Base-by-base conservation (phyloP, 2,888 invertebrate genomes). In the Xanthorhoe designata region DNA sequence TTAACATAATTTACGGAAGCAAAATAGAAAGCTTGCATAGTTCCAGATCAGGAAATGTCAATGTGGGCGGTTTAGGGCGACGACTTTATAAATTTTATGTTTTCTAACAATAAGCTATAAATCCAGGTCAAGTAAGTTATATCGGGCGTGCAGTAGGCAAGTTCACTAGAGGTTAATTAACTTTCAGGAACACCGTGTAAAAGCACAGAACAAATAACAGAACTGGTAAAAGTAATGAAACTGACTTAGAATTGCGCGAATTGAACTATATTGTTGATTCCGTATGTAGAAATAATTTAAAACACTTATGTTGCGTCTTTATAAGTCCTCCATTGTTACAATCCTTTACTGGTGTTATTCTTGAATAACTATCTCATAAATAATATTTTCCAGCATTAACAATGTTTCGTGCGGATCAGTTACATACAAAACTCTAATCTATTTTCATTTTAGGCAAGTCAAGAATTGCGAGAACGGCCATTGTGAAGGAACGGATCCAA, bases 101-200 rank as follows among this genome's bases (percentile, higher is more conserved):
- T 79, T 83, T 81, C 84, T 74, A 83, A 85, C 84, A 88, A 85
- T 86, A 83, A 78, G 78, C 77, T 76, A 81, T 86, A 84, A 86
- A 85, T 81, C 75, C 79, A 78, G 83, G 85, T 78, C 81, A 74
- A 73, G 74, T 74, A 68, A 68, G 72, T 71, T 73, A 75, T 74
- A 61, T 68, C 68, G 66, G 66, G 68, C 64, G 61, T 38, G 61
- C 62, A 63, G 62, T 53, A 63, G 59, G 77, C 78, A 83, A 79
- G 76, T 77, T 75, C 59, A 63, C 71, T 66, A 80, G 77, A 78
- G 77, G 78, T 81, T 77, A 79, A 74, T 77, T 49, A 60, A 64
- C 60, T 67, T 69, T 64, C 57, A 71, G 59, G 64, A 62, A 61
- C 61, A 63, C 57, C 58, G 55, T 55, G 50, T 59, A 47, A 24